phyloP scores from a whole-genome alignment of 2,888 invertebrate species.

The Lasioglossum figueresi region DNA sequence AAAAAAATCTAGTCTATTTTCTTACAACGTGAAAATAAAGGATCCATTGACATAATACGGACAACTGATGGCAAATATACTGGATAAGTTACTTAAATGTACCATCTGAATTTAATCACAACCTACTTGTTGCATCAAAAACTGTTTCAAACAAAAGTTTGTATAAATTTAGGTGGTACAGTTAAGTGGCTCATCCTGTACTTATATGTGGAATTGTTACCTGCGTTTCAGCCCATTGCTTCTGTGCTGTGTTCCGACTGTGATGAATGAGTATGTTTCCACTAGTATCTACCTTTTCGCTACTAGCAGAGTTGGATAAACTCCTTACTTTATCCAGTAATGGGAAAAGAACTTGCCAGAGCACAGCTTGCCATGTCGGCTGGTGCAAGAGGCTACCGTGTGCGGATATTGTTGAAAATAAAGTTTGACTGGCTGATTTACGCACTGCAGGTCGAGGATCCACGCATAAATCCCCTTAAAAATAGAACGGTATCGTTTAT shows the following conservation, averaged over 20 bases:
- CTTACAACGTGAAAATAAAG: neutral
- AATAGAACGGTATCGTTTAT: neutral
- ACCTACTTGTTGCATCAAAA: neutral
- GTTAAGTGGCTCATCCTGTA: neutral
- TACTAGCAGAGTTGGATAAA: constrained; percentile 89
- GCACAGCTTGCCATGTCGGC: constrained; percentile 96
- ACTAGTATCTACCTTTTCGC: constrained; percentile 94
- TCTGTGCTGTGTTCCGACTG: constrained; percentile 98
- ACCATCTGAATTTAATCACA: neutral
- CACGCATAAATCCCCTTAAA: constrained; percentile 93
- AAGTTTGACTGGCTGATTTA: constrained; percentile 98
- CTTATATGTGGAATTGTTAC: constrained; percentile 80
- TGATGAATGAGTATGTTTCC: constrained; percentile 99
- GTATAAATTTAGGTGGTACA: neutral
- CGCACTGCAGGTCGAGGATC: constrained; percentile 98
- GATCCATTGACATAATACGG: neutral
- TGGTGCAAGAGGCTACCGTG: constrained; percentile 95
- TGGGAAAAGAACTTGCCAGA: constrained; percentile 98
- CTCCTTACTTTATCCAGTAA: constrained; percentile 95
- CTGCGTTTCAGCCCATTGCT: constrained; percentile 99
- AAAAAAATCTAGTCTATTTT: neutral
- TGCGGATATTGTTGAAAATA: constrained; percentile 98
- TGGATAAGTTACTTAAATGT: neutral
- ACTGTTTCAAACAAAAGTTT: neutral
- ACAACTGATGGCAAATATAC: neutral